Evolutionary conservation across 2,113 vertebrate species (phyloP).

Genomic region (Periophthalmus modestus): DNA sequence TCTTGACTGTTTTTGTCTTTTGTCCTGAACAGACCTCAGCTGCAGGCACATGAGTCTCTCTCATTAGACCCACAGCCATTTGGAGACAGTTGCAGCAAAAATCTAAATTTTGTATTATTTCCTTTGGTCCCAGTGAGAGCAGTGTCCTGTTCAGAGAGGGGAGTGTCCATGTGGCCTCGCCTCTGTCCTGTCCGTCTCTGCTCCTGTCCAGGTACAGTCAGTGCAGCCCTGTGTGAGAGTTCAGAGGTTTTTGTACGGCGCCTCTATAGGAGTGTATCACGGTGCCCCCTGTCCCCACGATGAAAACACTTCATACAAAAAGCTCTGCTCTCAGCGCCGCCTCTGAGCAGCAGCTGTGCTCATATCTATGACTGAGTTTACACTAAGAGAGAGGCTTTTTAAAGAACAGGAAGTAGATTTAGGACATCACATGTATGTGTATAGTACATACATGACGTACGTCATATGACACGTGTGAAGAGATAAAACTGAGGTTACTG

Average conservation of each 20-base stretch:
- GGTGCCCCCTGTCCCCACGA: conserved; percentile 78
- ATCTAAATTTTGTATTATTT: neutral
- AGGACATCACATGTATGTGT: neutral
- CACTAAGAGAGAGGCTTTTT: conserved; percentile 4
- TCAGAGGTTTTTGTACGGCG: conserved; percentile 89
- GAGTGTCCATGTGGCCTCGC: neutral
- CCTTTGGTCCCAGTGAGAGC: neutral
- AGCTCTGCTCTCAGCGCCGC: conserved; percentile 40
- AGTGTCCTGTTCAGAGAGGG: neutral
- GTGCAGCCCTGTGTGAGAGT: conserved; percentile 8
- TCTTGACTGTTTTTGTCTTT: neutral
- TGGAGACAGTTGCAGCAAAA: neutral
- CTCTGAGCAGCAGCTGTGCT: conserved; percentile 44
- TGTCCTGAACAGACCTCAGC: neutral
- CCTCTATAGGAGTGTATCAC: conserved; percentile 80
- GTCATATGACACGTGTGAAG: neutral
- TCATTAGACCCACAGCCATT: neutral
- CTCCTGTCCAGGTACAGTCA: neutral
- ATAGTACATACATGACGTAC: neutral
- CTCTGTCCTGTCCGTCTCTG: neutral
- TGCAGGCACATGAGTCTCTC: conserved; percentile 21
- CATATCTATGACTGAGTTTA: conserved; percentile 71
- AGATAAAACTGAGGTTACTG: neutral
- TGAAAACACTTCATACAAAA: conserved; percentile 84
- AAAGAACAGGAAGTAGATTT: conserved; percentile 34